Evolutionary conservation across 2,888 invertebrate genomes (phyloP).

Genomic region (Agrilus cyanescens): DNA sequence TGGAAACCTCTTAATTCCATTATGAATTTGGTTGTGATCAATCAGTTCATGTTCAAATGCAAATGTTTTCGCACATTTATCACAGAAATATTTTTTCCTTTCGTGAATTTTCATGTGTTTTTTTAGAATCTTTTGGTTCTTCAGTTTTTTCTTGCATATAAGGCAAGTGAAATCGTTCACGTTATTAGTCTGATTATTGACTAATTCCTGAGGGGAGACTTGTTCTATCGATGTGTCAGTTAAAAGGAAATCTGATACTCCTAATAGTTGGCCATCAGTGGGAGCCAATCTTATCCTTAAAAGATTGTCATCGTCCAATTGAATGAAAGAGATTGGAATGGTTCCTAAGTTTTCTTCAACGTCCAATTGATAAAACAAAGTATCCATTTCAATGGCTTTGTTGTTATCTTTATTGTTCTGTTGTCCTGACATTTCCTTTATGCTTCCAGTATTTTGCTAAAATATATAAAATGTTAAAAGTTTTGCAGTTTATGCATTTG

Average conservation of each 20-base stretch:
- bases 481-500: not conserved
- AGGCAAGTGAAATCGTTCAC: constrained; percentile 18
- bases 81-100: constrained; percentile 45
- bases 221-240: too few relatives aligned
- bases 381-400: not conserved
- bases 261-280: too few relatives aligned
- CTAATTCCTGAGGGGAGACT: constrained; percentile 1
- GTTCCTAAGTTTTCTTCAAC: not conserved
- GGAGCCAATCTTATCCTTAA: too few relatives aligned
- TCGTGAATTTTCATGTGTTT: constrained; percentile 40
- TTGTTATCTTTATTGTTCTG: too few relatives aligned
- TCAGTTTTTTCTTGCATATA: constrained; percentile 28
- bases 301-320: too few relatives aligned
- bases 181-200: constrained; percentile 6
- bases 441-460: not conserved
- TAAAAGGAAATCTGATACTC: constrained; percentile 1
- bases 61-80: constrained; percentile 45
- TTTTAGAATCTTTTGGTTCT: constrained; percentile 26
- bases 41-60: constrained; percentile 47
- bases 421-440: too few relatives aligned
- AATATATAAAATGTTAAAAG: constrained; percentile 2
- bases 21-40: constrained; percentile 47
- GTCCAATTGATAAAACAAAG: constrained; percentile 5
- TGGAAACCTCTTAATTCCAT: constrained; percentile 41
- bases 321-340: too few relatives aligned